Percentiles rank a stretch among this genome's conserved stretches.
Conservation (phyloP, 2,797 vertebrate genomes). For the Macrochelys suwanniensis region DNA sequence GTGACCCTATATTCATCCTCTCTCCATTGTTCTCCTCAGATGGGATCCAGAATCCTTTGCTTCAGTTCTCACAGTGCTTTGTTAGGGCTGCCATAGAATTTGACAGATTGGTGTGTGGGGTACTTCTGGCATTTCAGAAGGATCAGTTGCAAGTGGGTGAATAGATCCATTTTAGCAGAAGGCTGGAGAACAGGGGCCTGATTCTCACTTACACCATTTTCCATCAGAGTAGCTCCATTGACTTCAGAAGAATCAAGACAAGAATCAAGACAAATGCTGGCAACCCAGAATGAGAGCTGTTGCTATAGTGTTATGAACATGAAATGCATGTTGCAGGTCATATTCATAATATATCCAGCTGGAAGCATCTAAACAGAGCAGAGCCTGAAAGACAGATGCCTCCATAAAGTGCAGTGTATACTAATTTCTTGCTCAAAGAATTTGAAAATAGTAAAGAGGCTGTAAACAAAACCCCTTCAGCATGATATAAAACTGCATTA, state of each 20-base stretch:
- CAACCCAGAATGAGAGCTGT: fast-evolving
- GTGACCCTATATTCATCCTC: neutral
- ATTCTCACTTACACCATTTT: neutral
- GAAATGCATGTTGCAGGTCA: neutral
- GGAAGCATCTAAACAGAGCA: neutral
- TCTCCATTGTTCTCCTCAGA: neutral
- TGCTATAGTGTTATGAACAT: neutral
- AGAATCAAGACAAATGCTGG: neutral
- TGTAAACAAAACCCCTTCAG: neutral
- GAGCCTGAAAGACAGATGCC: neutral
- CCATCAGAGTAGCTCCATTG: neutral
- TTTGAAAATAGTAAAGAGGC: neutral
- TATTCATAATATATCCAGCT: neutral
- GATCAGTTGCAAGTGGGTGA: fast-evolving
- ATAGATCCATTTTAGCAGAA: neutral
- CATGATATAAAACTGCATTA: neutral
- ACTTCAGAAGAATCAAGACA: neutral
- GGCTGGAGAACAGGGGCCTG: neutral
- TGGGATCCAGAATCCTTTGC: neutral
- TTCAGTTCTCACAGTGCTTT: neutral
- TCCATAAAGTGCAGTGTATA: neutral
- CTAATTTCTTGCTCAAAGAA: neutral
- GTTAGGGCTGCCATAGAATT: neutral
- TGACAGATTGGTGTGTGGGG: neutral
- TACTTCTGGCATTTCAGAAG: constrained; percentile 1